phyloP scores from a whole-genome alignment of 2,113 vertebrate genomes.

The Oncorhynchus mykiss region DNA sequence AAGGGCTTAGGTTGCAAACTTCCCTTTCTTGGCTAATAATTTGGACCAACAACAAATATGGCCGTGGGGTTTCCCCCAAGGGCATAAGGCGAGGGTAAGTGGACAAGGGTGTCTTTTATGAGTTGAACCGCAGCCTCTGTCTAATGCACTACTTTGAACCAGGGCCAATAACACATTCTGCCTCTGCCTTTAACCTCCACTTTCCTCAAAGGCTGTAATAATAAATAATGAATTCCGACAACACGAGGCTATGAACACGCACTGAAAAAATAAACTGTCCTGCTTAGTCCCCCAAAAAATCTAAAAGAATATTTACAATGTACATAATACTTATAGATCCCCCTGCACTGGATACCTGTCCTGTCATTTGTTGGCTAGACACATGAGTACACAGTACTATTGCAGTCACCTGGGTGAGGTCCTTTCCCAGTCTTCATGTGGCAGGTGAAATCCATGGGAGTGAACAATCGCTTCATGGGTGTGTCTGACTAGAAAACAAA shows the following conservation, averaged over 20 bases:
- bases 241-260: not conserved
- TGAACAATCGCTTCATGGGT: conserved; percentile 71
- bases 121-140: no score
- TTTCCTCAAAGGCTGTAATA: not conserved
- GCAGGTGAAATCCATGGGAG: conserved; percentile 68
- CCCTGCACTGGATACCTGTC: not conserved
- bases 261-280: not conserved
- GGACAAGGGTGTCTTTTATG: no score
- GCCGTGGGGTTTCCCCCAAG: no score
- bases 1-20: no score
- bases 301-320: not conserved
- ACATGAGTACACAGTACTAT: conserved; percentile 5
- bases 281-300: not conserved
- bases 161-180: no score
- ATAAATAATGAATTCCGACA: not conserved
- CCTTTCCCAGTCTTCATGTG: conserved; percentile 64
- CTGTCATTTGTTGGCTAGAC: not conserved
- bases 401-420: conserved; percentile 65
- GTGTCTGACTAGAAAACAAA: conserved; percentile 68
- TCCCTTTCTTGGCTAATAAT: no score
- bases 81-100: no score
- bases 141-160: no score
- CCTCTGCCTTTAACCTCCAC: not conserved
- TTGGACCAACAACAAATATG: no score
- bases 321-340: not conserved